Evolutionary conservation across 2,797 vertebrate species (phyloP).

Genomic region (Muraenolepis orangiensis): DNA sequence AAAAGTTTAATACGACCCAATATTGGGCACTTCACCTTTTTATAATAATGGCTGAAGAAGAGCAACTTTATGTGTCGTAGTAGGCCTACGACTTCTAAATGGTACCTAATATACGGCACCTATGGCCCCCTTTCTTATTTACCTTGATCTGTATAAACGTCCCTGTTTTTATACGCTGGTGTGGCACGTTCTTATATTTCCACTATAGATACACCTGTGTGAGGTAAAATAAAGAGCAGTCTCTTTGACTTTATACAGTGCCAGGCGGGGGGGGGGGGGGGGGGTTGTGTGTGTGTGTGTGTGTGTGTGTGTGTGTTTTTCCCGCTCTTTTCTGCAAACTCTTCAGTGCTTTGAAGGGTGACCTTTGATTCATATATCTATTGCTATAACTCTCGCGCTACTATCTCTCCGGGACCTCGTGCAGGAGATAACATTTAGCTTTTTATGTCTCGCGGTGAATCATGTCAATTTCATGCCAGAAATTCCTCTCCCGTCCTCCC

Average conservation of each 20-base stretch:
- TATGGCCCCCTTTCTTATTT: background rate
- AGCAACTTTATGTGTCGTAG: conserved; percentile 37
- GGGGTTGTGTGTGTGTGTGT: too few relatives aligned
- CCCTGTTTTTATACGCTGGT: too few relatives aligned
- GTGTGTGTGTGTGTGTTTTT: background rate
- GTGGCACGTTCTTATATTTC: background rate
- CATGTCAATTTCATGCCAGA: conserved; percentile 66
- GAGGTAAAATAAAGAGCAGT: too few relatives aligned
- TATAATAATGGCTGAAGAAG: conserved; percentile 42
- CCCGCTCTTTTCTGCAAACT: conserved; percentile 17
- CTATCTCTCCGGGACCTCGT: conserved; percentile 59
- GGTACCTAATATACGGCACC: too few relatives aligned
- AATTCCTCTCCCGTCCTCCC: conserved; percentile 5
- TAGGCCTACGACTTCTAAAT: too few relatives aligned
- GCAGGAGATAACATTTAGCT: conserved; percentile 56
- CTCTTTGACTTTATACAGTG: too few relatives aligned
- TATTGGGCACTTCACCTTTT: background rate
- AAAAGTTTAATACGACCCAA: background rate
- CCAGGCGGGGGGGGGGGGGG: too few relatives aligned
- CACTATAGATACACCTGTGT: too few relatives aligned
- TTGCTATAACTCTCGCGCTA: conserved; percentile 56
- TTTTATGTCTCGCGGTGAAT: conserved; percentile 71
- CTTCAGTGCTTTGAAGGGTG: conserved; percentile 62
- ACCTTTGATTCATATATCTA: conserved; percentile 70
- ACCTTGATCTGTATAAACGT: background rate